Conservation (phyloP, 2,113 vertebrate species). For the Penelope pileata region DNA sequence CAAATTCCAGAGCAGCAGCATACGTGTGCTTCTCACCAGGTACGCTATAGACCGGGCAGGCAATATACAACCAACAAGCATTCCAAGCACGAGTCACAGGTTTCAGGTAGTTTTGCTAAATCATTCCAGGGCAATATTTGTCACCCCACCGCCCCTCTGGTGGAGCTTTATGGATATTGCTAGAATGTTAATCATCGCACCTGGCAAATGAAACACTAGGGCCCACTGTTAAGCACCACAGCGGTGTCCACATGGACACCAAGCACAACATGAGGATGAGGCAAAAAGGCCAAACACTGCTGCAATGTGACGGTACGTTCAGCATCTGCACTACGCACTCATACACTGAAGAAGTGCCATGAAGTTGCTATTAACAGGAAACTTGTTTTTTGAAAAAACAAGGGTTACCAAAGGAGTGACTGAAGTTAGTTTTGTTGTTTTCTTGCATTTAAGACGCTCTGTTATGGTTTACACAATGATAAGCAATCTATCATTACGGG, state of each 20-base stretch:
- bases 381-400: neutral
- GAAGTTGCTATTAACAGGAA: neutral
- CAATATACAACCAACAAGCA: neutral
- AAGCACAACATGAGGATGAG: neutral
- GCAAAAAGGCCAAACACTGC: neutral
- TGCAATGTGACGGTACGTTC: fast-evolving
- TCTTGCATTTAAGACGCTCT: neutral
- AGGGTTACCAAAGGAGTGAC: neutral
- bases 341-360: neutral
- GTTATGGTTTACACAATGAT: neutral
- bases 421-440: fast-evolving
- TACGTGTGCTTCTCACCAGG: neutral
- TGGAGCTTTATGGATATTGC: neutral
- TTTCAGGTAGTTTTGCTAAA: neutral
- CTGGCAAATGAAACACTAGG: fast-evolving
- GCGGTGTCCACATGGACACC: fast-evolving
- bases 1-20: slow-evolving; percentile 26
- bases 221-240: fast-evolving
- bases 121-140: neutral
- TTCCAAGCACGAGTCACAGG: neutral
- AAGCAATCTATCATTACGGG: neutral
- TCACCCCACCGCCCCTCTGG: fast-evolving
- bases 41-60: neutral
- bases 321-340: neutral
- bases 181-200: neutral